Conservation (phyloP, 1,140 invertebrate species). For the Aporrectodea caliginosa region DNA sequence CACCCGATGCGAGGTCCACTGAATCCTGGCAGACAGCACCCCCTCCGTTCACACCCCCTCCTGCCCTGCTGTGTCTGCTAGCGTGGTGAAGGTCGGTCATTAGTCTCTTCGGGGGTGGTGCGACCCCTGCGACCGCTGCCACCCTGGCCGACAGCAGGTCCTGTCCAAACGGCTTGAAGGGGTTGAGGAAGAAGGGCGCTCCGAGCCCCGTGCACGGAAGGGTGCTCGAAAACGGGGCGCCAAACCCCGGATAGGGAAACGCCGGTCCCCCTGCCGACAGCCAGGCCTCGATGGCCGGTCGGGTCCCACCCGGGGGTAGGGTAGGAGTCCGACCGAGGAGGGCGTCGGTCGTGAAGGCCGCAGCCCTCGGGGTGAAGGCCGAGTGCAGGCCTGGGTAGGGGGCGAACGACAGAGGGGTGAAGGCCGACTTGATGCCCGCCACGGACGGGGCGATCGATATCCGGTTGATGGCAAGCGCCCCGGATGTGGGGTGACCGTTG, state of each 20-base stretch:
- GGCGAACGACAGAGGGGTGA: slow-evolving; percentile 45
- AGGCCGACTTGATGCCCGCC: slow-evolving; percentile 47
- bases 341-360: slow-evolving; percentile 39
- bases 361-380: slow-evolving; percentile 45
- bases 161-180: slow-evolving; percentile 15
- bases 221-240: not conserved
- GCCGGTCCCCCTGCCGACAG: not conserved
- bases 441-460: slow-evolving; percentile 33
- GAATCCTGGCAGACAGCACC: not conserved
- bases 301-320: slow-evolving; percentile 20
- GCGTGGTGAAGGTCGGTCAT: too few relatives aligned
- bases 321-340: slow-evolving; percentile 36
- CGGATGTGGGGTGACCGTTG: slow-evolving; percentile 16
- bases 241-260: slow-evolving; percentile 21
- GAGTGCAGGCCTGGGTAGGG: slow-evolving; percentile 45
- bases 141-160: not conserved
- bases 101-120: not conserved
- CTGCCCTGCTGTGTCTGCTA: too few relatives aligned
- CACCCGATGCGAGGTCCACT: not conserved
- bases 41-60: not conserved
- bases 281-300: not conserved
- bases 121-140: too few relatives aligned
- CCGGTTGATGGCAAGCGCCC: too few relatives aligned
- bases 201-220: slow-evolving; percentile 17
- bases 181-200: slow-evolving; percentile 24